Percentiles rank a stretch among this genome's conserved stretches.
These are phyloP conservation scores for Pipistrellus pipistrellus DNA, from an alignment of 2,797 vertebrate species.

Conservation along the genomic window DNA sequence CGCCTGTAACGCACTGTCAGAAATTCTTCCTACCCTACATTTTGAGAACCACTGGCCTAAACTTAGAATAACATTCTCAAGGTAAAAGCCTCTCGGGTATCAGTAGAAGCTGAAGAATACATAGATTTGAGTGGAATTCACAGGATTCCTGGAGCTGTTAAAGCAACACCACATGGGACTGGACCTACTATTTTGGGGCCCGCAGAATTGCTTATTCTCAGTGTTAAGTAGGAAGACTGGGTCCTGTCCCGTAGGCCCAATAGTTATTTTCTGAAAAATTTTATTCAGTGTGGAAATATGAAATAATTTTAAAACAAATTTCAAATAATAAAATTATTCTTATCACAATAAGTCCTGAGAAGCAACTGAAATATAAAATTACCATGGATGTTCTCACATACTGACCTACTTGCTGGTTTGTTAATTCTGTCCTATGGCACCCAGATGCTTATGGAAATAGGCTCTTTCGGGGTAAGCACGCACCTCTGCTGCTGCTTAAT, in stretches of 20 bases:
- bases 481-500: neutral
- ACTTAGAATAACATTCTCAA: neutral
- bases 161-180: neutral
- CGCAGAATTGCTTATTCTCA: neutral
- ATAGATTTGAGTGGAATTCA: neutral
- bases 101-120: neutral
- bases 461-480: too few relatives aligned
- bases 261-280: neutral
- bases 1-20: neutral
- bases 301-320: conserved; percentile 19
- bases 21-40: neutral
- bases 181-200: neutral
- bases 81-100: neutral
- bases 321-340: neutral
- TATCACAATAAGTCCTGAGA: neutral
- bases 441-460: neutral
- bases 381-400: neutral
- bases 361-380: neutral
- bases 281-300: neutral
- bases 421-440: accelerated
- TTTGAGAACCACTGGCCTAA: neutral
- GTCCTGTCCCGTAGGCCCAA: neutral
- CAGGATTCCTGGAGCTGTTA: neutral
- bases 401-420: neutral
- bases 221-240: neutral